Conservation (phyloP, 2,113 vertebrate species). For the Scatophagus argus region DNA sequence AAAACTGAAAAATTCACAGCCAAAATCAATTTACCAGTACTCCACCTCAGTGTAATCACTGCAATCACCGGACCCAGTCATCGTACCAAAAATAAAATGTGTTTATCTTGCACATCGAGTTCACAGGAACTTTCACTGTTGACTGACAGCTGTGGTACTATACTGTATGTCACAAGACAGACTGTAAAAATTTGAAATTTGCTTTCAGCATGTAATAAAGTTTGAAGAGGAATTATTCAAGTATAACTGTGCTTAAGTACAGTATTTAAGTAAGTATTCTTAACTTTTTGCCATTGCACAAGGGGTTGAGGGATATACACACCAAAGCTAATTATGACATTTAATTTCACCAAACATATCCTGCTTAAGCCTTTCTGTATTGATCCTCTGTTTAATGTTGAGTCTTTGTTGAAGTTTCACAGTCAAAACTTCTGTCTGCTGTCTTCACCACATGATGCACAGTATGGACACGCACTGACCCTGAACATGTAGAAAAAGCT, state of each 20-base stretch:
- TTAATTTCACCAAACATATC: background rate
- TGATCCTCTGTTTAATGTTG: background rate
- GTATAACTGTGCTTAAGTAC: background rate
- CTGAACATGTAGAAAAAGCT: background rate
- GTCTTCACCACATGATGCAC: background rate
- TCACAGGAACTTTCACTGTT: background rate
- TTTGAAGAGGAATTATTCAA: background rate
- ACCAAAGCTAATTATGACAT: background rate
- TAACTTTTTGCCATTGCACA: background rate
- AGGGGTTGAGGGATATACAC: background rate
- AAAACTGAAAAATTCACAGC: too few relatives aligned
- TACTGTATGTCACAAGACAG: too few relatives aligned
- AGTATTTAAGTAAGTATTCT: background rate
- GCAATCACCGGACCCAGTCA: background rate
- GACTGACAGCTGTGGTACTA: too few relatives aligned
- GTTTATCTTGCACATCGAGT: background rate
- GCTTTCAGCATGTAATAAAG: background rate
- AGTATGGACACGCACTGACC: background rate
- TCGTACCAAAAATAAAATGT: background rate
- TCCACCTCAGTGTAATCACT: background rate
- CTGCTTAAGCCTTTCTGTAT: background rate
- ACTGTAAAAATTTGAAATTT: too few relatives aligned
- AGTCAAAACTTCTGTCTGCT: background rate
- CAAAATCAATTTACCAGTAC: too few relatives aligned
- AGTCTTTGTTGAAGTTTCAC: background rate